Conservation (phyloP, 2,797 vertebrate species). For the Dicrostonyx torquatus region DNA sequence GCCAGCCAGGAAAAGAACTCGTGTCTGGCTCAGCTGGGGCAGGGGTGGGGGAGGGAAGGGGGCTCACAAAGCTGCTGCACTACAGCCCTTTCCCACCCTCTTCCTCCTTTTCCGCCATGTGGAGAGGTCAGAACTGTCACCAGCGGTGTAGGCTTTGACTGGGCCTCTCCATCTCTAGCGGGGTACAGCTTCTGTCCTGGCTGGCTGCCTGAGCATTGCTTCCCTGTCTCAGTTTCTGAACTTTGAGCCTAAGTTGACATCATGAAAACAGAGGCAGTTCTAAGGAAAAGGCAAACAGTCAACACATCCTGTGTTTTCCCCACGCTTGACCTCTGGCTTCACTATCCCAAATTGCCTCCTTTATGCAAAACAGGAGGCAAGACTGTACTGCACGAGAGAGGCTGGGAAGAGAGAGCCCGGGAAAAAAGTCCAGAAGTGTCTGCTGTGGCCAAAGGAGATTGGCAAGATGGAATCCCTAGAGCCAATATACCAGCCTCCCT, state of each 20-base stretch:
- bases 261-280: not conserved
- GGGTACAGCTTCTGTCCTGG: not conserved
- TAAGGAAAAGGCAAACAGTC: constrained; percentile 14
- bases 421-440: not conserved
- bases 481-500: not conserved
- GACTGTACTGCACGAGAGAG: too few relatives aligned
- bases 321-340: not conserved
- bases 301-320: not conserved
- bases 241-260: constrained; percentile 17
- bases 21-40: not conserved
- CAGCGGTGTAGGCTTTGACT: not conserved
- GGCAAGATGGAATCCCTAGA: not conserved
- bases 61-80: not conserved
- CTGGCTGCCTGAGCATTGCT: not conserved
- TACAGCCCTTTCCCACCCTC: not conserved
- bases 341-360: not conserved
- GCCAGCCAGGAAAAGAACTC: not conserved
- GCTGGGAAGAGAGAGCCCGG: not conserved
- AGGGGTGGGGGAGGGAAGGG: not conserved
- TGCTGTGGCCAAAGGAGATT: not conserved
- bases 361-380: constrained; percentile 3
- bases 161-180: not conserved
- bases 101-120: not conserved
- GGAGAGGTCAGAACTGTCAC: not conserved
- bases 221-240: not conserved